A percentile compares a stretch with the other conserved stretches of the same genome.
Conservation (phyloP, 2,113 vertebrate genomes). For the Mixornis gularis region DNA sequence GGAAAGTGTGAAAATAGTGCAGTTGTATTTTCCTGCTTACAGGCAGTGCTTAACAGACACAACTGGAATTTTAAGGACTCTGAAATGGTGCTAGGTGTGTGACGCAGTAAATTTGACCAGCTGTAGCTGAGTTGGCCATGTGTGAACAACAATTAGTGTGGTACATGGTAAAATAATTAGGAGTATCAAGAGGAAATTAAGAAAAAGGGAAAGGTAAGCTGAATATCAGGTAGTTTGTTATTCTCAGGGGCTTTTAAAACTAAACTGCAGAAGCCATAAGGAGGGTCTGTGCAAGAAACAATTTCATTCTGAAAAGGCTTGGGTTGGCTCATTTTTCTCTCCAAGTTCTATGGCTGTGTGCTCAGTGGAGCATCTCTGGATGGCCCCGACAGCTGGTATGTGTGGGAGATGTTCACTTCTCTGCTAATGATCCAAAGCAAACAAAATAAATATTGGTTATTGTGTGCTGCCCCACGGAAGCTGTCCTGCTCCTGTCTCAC, state of each 20-base stretch:
- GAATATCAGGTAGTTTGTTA: background rate
- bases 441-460: background rate
- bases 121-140: background rate
- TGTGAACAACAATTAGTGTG: background rate
- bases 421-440: slow-evolving; percentile 18
- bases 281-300: background rate
- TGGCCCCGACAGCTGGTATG: background rate
- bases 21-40: background rate
- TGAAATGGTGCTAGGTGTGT: background rate
- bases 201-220: background rate
- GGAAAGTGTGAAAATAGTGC: background rate
- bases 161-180: slow-evolving; percentile 1
- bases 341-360: background rate
- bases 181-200: background rate
- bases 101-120: background rate
- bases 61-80: background rate
- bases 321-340: background rate
- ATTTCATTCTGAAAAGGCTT: background rate
- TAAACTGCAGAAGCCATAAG: background rate
- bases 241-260: background rate
- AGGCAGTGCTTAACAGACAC: background rate
- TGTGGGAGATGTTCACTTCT: background rate
- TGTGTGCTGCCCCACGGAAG: background rate
- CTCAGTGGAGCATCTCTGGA: background rate
- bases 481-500: background rate